These are phyloP conservation scores for Candidula unifasciata DNA, from an alignment of 2,888 invertebrate species.

Conservation along the genomic window DNA sequence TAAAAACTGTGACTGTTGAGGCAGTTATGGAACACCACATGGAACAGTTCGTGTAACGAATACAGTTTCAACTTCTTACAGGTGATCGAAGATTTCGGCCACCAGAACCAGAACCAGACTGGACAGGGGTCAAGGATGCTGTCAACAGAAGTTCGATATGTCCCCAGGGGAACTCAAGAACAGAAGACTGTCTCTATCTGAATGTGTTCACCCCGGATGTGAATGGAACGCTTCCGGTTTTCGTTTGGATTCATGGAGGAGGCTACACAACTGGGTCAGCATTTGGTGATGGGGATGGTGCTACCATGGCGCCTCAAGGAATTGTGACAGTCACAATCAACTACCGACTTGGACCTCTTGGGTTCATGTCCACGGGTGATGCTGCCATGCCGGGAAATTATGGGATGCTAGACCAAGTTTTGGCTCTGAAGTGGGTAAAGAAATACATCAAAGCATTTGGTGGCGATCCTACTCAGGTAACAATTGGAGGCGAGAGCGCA, in stretches of 20 bases:
- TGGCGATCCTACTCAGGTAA: slow-evolving; percentile 13
- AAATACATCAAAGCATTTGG: slow-evolving; percentile 33
- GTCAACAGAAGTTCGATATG: too few species aligned
- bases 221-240: slow-evolving; percentile 14
- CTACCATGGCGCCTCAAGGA: slow-evolving; percentile 1
- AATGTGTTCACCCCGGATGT: slow-evolving; percentile 19
- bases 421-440: slow-evolving; percentile 40
- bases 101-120: slow-evolving; percentile 13
- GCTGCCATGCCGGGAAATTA: slow-evolving; percentile 42
- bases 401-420: slow-evolving; percentile 26
- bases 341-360: slow-evolving; percentile 29
- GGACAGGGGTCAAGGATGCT: not conserved
- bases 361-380: slow-evolving; percentile 37
- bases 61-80: not conserved
- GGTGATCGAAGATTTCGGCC: not conserved
- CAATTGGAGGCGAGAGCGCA: slow-evolving; percentile 17
- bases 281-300: not conserved
- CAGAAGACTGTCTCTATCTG: slow-evolving; percentile 33
- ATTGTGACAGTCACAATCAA: slow-evolving; percentile 26
- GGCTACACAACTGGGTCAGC: not conserved
- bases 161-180: not conserved
- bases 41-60: too few species aligned
- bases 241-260: slow-evolving; percentile 31
- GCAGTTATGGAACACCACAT: too few species aligned
- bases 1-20: too few species aligned